phyloP scores from a whole-genome alignment of 2,797 vertebrate species.

The Spinibarbus caldwelli region DNA sequence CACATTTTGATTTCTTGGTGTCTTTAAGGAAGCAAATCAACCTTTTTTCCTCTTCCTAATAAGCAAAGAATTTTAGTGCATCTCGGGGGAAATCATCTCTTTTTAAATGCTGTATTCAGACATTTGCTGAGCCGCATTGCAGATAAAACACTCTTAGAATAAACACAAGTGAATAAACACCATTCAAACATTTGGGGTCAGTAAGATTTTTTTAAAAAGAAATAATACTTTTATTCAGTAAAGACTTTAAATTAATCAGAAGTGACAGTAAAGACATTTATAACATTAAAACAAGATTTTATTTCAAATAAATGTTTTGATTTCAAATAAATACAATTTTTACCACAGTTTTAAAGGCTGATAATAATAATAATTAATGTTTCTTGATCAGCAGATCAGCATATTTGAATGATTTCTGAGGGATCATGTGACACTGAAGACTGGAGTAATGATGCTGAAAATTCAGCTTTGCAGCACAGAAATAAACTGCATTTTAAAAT shows the following conservation, averaged over 20 bases:
- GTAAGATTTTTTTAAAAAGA: neutral
- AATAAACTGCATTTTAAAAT: neutral
- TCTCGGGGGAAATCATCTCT: neutral
- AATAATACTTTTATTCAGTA: neutral
- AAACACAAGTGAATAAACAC: neutral
- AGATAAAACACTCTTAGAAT: slow-evolving; percentile 9
- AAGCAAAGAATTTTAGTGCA: neutral
- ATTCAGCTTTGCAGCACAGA: too few relatives aligned
- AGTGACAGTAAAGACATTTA: neutral
- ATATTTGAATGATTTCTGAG: too few relatives aligned
- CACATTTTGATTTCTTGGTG: neutral
- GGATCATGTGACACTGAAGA: too few relatives aligned
- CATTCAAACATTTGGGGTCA: neutral
- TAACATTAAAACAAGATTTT: neutral
- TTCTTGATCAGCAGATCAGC: too few relatives aligned
- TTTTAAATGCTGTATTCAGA: slow-evolving; percentile 20
- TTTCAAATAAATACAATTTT: too few relatives aligned
- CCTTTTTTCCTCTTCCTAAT: neutral
- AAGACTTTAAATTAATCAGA: neutral
- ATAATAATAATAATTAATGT: too few relatives aligned
- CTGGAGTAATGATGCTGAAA: too few relatives aligned
- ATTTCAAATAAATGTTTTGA: neutral
- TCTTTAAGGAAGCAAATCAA: slow-evolving; percentile 14
- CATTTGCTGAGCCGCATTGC: neutral
- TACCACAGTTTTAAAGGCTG: too few relatives aligned